phyloP scores from a whole-genome alignment of 2,797 vertebrate genomes.

The Sciaenops ocellatus region DNA sequence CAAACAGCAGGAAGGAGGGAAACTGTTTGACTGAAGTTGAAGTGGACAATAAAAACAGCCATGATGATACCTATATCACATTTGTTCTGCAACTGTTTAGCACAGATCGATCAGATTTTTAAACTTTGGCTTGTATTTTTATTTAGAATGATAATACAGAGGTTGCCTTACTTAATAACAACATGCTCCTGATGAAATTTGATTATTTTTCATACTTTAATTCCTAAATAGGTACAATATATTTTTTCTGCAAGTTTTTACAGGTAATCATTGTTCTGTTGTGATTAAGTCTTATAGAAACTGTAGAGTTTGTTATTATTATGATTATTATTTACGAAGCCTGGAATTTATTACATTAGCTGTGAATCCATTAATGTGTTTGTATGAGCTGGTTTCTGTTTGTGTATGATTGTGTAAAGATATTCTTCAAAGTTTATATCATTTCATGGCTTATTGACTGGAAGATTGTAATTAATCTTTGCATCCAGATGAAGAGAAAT shows the following conservation, averaged over 20 bases:
- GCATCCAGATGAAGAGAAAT: constrained; percentile 13
- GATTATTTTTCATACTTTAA: background rate
- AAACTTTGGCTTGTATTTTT: background rate
- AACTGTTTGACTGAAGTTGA: background rate
- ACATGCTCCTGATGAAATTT: background rate
- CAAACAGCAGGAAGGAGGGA: constrained; percentile 1
- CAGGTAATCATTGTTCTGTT: background rate
- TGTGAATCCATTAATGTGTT: background rate
- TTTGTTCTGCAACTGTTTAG: background rate
- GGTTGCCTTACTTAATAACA: background rate
- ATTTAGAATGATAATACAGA: background rate
- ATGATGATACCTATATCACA: background rate
- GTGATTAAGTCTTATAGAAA: background rate
- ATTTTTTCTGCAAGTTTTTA: background rate
- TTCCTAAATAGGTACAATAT: background rate
- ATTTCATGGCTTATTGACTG: constrained; percentile 16
- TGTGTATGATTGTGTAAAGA: background rate
- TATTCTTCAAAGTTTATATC: background rate
- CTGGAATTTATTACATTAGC: background rate
- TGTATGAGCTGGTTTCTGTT: background rate
- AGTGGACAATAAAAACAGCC: background rate
- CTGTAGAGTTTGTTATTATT: background rate
- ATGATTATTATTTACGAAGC: background rate
- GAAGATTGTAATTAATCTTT: background rate
- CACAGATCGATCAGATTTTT: background rate